These are phyloP conservation scores for Crocidura indochinensis DNA, from an alignment of 2,797 vertebrate genomes.

Conservation along the genomic window DNA sequence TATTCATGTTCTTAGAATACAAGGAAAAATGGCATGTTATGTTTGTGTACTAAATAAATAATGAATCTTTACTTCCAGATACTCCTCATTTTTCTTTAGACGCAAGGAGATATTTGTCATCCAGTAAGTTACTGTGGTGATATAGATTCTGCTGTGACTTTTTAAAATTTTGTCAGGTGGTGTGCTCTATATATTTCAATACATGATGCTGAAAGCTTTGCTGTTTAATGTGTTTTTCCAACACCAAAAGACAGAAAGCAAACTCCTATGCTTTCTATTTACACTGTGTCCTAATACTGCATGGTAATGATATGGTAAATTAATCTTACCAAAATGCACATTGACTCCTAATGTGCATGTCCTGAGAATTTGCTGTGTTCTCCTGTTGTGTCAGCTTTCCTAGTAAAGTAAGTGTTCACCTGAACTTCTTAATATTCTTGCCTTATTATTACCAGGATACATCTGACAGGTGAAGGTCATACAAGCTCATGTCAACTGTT, in stretches of 20 bases:
- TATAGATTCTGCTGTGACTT: slow-evolving; percentile 86
- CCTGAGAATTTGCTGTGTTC: slow-evolving; percentile 72
- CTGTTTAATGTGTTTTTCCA: slow-evolving; percentile 63
- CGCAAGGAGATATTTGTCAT: slow-evolving; percentile 99
- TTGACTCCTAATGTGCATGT: slow-evolving; percentile 75
- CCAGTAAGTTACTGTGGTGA: slow-evolving; percentile 95
- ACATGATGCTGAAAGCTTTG: slow-evolving; percentile 2
- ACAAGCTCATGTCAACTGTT: slow-evolving; percentile 28
- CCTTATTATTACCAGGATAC: slow-evolving; percentile 2
- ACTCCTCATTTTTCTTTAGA: slow-evolving; percentile 99
- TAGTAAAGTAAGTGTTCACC: slow-evolving; percentile 42
- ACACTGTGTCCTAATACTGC: slow-evolving; percentile 50
- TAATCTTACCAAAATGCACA: slow-evolving; percentile 69
- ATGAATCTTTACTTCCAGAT: slow-evolving; percentile 95
- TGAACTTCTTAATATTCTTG: slow-evolving; percentile 35
- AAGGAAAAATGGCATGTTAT: slow-evolving; percentile 53
- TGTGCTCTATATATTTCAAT: slow-evolving; percentile 81
- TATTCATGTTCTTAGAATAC: neutral
- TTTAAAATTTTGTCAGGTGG: slow-evolving; percentile 84
- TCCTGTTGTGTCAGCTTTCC: slow-evolving; percentile 44
- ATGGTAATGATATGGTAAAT: slow-evolving; percentile 69
- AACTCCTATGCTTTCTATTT: neutral
- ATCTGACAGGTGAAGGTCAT: neutral
- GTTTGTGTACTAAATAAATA: slow-evolving; percentile 87
- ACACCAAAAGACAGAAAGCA: neutral